Percentiles rank a stretch among this genome's conserved stretches.
Evolutionary conservation across 2,113 vertebrate genomes (phyloP).

Genomic region (Rhinolophus ferrumequinum): DNA sequence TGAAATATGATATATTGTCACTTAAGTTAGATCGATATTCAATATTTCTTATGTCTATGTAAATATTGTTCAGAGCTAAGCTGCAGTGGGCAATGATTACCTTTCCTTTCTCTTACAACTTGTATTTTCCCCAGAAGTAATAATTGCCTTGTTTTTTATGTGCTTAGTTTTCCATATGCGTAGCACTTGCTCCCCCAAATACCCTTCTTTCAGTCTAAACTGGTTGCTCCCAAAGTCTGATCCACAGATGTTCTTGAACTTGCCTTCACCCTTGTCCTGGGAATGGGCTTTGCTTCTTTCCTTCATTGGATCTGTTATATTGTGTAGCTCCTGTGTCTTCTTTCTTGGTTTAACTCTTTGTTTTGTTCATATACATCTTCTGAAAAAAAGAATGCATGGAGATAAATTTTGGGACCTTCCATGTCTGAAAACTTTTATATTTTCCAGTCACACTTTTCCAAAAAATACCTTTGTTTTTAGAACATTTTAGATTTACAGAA

Average conservation of each 20-base stretch:
- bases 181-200: neutral
- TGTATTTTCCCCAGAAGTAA: neutral
- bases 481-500: neutral
- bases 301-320: neutral
- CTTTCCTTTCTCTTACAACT: neutral
- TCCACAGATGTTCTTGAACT: neutral
- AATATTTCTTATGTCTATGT: neutral
- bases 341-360: neutral
- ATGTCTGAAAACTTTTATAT: neutral
- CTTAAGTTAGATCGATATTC: neutral
- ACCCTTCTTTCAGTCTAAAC: neutral
- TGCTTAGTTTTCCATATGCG: neutral
- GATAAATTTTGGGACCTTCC: neutral
- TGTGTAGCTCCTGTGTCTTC: neutral
- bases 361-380: neutral
- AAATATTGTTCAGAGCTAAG: neutral
- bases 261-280: neutral
- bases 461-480: neutral
- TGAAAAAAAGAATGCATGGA: neutral
- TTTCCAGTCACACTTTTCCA: neutral
- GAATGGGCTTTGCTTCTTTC: neutral
- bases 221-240: neutral
- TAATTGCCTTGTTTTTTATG: neutral
- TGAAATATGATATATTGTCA: neutral
- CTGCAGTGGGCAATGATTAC: neutral